Base-by-base conservation (phyloP, 2,797 vertebrate genomes). In the Remorina albescens region DNA sequence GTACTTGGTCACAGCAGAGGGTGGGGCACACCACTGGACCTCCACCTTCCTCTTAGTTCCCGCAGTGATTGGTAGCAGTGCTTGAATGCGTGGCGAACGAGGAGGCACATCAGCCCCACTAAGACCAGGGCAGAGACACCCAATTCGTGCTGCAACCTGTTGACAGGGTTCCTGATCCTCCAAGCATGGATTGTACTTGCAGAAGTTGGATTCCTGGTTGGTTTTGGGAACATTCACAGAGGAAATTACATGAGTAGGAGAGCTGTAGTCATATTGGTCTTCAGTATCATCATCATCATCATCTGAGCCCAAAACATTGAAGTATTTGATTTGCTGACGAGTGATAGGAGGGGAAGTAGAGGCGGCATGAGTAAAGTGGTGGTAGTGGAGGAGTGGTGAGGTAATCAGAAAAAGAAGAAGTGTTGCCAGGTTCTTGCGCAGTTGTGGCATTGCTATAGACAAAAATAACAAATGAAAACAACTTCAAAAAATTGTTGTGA, bases 1-100 rank as follows among this genome's bases (percentile, higher is more conserved):
- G 74, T 97, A 97, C 6, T 28, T 8, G 1, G 69, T 76, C 49
- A 97, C 95, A 0, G 85, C 88, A 25, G 96, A 97, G 7, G 66
- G 80, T 0, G 96, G 96, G 1, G 96, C 95, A 1, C 96, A 97
- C 96, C 96, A 97, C 50, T 87, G 86, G 13, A 96, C 86, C 44
- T 87, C 76, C 0, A 94, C 85, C 1, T 84, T 85, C 0, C 42
- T 84, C n/a, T 86, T 61, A 0, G 68, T 39, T 2, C 90, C 85
- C 1, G 67, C 63, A 2, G 34, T 84, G 18, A 91, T 32, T 0
- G 78, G 86, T 3, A 15, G 57, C 47, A 96, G 66, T 0, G 62
- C 63, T 8, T 65, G 57, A 18, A 96, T 88, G 44, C 75, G 82
- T 0, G 96, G 96, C 0, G 94, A 0, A 0, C 76, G 82, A 0